These are phyloP conservation scores for Ptychoptera contaminata DNA, from an alignment of 2,888 invertebrate species.

Conservation along the genomic window DNA sequence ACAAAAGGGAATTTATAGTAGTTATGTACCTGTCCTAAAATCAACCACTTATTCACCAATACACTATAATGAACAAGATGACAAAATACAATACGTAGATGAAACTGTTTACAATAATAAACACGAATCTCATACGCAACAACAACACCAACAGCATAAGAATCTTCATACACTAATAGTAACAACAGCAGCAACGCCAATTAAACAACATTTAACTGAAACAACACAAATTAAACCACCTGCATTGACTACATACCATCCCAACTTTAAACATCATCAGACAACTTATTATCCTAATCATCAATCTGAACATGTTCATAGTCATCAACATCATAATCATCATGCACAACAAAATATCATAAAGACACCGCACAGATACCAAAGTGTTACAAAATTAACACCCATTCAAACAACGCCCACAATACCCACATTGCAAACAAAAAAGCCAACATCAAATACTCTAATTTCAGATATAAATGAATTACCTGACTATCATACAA, in stretches of 20 bases:
- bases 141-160: background rate
- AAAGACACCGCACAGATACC: constrained; percentile 7
- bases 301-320: constrained; percentile 13
- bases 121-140: background rate
- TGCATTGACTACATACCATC: constrained; percentile 8
- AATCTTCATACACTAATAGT: background rate
- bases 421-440: constrained; percentile 7
- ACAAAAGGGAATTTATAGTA: too few relatives aligned
- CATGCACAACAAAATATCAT: constrained; percentile 2
- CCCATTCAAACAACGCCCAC: constrained; percentile 8
- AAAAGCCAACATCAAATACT: constrained; percentile 2
- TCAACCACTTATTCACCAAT: background rate
- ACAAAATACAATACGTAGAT: background rate
- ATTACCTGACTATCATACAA: constrained; percentile 25
- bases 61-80: background rate
- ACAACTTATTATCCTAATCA: constrained; percentile 8
- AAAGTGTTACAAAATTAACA: constrained; percentile 10
- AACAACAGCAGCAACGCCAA: constrained; percentile 7
- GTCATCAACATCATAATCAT: constrained; percentile 8
- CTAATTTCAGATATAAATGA: too few relatives aligned
- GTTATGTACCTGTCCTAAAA: too few relatives aligned
- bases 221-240: constrained; percentile 10
- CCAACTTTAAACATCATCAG: background rate
- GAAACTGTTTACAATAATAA: constrained; percentile 1
- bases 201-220: constrained; percentile 11